A percentile compares a stretch with the other conserved stretches of the same genome.
Conservation (phyloP, 2,797 vertebrate genomes). For the Ataeniobius toweri region DNA sequence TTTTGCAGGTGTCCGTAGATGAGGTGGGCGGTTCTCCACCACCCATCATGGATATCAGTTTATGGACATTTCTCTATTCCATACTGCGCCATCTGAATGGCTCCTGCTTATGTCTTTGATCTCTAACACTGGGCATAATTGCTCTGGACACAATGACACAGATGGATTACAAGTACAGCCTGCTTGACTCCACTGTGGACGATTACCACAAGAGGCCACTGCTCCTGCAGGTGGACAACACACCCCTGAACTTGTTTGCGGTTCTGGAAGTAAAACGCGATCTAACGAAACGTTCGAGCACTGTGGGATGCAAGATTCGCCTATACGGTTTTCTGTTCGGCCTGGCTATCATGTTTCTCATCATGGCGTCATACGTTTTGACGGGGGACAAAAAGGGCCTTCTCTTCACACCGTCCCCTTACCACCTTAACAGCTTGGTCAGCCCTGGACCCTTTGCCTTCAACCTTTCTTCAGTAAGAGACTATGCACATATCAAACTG, state of each 20-base stretch:
- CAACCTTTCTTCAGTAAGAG: slow-evolving; percentile 84
- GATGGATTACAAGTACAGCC: slow-evolving; percentile 78
- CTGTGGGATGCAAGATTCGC: slow-evolving; percentile 78
- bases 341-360: slow-evolving; percentile 86
- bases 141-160: slow-evolving; percentile 64
- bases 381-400: slow-evolving; percentile 87
- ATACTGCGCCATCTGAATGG: not conserved
- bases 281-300: slow-evolving; percentile 70
- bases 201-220: slow-evolving; percentile 73
- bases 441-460: slow-evolving; percentile 80
- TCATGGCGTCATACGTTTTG: slow-evolving; percentile 91
- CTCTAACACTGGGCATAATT: slow-evolving; percentile 33
- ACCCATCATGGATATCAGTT: slow-evolving; percentile 61
- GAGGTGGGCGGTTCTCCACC: slow-evolving; percentile 48
- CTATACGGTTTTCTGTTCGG: slow-evolving; percentile 88
- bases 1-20: slow-evolving; percentile 38
- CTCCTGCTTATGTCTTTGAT: slow-evolving; percentile 43
- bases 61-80: not conserved
- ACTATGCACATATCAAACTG: slow-evolving; percentile 84
- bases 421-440: slow-evolving; percentile 82
- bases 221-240: slow-evolving; percentile 78
- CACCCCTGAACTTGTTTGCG: slow-evolving; percentile 87
- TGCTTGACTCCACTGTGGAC: slow-evolving; percentile 67
- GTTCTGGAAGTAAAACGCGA: slow-evolving; percentile 87
- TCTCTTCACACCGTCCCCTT: slow-evolving; percentile 85